Evolutionary conservation across 37 sponge, comb jelly and placozoan species (phyloP).

Genomic region (Bolinopsis microptera): DNA sequence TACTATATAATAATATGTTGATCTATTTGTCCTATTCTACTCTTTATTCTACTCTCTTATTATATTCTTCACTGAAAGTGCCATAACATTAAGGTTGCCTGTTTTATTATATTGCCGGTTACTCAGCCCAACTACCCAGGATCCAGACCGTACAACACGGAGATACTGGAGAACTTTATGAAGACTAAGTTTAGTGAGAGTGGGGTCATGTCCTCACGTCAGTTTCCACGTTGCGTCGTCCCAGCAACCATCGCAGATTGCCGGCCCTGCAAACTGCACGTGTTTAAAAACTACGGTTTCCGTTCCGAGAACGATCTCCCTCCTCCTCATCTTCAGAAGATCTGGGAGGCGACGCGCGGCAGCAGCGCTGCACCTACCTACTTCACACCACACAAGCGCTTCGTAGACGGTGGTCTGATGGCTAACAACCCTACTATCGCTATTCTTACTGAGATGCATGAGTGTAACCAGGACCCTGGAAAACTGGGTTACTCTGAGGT

Average conservation of each 20-base stretch:
- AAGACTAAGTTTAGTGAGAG: constrained; percentile 65
- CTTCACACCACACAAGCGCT: constrained; percentile 68
- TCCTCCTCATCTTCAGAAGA: constrained; percentile 67
- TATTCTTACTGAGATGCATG: constrained; percentile 71
- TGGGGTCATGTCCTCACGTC: constrained; percentile 64
- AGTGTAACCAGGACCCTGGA: constrained; percentile 54
- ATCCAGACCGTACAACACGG: constrained; percentile 31
- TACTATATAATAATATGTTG: too few species aligned
- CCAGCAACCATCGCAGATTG: constrained; percentile 72
- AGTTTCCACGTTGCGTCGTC: constrained; percentile 66
- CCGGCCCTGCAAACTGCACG: constrained; percentile 70
- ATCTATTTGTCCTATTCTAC: too few species aligned
- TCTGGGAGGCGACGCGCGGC: constrained; percentile 72
- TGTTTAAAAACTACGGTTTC: constrained; percentile 73
- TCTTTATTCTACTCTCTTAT: too few species aligned
- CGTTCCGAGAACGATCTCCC: constrained; percentile 67
- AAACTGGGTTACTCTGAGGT: constrained; percentile 31
- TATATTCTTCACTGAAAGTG: too few species aligned
- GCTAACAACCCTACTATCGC: constrained; percentile 78
- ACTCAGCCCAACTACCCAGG: too few species aligned
- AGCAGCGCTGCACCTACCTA: constrained; percentile 75
- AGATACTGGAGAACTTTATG: constrained; percentile 5
- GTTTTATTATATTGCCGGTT: too few species aligned
- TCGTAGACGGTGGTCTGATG: constrained; percentile 76
- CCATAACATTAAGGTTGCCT: too few species aligned